Conservation (phyloP, 1,140 invertebrate species). For the Drosophila parvula region DNA sequence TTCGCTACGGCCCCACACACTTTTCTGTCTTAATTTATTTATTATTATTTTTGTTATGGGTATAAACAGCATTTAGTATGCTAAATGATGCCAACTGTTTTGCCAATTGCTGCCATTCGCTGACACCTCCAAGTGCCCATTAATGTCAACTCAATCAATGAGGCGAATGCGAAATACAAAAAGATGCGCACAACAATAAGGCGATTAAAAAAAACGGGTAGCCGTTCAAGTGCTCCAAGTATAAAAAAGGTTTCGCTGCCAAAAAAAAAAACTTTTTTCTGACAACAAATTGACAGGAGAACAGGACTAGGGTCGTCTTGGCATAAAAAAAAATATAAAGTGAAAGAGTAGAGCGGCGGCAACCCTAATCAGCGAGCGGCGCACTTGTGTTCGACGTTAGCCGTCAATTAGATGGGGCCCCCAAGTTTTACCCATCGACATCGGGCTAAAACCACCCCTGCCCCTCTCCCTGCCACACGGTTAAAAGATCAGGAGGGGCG, state of each 20-base stretch:
- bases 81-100: slow-evolving; percentile 42
- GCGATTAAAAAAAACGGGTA: slow-evolving; percentile 40
- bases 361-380: slow-evolving; percentile 74
- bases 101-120: slow-evolving; percentile 66
- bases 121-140: slow-evolving; percentile 72
- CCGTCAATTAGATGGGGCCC: slow-evolving; percentile 72
- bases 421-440: slow-evolving; percentile 28
- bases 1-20: neutral
- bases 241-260: slow-evolving; percentile 57
- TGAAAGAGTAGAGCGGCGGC: slow-evolving; percentile 41
- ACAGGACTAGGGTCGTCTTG: slow-evolving; percentile 22
- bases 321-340: neutral
- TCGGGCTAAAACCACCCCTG: neutral
- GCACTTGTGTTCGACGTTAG: slow-evolving; percentile 80
- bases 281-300: slow-evolving; percentile 73
- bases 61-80: slow-evolving; percentile 27
- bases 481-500: slow-evolving; percentile 43
- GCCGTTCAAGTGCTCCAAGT: slow-evolving; percentile 35
- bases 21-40: slow-evolving; percentile 8
- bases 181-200: slow-evolving; percentile 60
- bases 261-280: slow-evolving; percentile 62
- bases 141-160: slow-evolving; percentile 78
- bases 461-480: neutral
- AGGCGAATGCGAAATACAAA: slow-evolving; percentile 24
- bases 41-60: slow-evolving; percentile 7